phyloP scores from a whole-genome alignment of 2,113 vertebrate genomes.

The Anoplopoma fimbria region DNA sequence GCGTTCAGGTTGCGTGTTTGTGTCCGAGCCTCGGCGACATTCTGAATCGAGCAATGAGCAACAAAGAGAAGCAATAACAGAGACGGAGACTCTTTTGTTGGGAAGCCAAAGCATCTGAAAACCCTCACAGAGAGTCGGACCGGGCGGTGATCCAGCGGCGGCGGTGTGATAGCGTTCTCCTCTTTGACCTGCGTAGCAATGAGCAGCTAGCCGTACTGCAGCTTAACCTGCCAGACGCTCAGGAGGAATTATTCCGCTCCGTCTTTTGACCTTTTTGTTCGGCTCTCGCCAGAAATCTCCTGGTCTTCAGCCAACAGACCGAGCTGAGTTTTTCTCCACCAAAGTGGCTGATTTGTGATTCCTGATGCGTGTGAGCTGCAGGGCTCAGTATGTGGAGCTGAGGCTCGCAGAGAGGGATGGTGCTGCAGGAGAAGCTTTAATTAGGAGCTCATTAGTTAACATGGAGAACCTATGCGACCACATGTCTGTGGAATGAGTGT shows the following conservation, averaged over 20 bases:
- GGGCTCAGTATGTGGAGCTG: constrained; percentile 20
- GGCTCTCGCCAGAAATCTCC: constrained; percentile 53
- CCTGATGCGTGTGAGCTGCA: constrained; percentile 4
- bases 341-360: constrained; percentile 50
- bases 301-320: constrained; percentile 54
- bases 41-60: constrained; percentile 61
- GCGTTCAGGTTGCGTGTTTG: not conserved
- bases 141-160: constrained; percentile 62
- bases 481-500: constrained; percentile 4
- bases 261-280: constrained; percentile 63
- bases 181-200: constrained; percentile 55
- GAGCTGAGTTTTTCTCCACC: constrained; percentile 18
- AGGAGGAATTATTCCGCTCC: constrained; percentile 34
- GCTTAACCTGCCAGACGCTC: constrained; percentile 51
- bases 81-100: constrained; percentile 34
- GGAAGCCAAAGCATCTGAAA: constrained; percentile 50
- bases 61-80: constrained; percentile 60
- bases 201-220: constrained; percentile 37
- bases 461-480: not conserved
- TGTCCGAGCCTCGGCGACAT: no score
- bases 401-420: constrained; percentile 1
- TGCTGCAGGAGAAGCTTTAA: constrained; percentile 40
- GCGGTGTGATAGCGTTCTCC: constrained; percentile 32
- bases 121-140: constrained; percentile 53
- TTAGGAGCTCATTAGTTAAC: constrained; percentile 51